These are phyloP conservation scores for Sterna hirundo DNA, from an alignment of 2,113 vertebrate genomes.

Conservation along the genomic window DNA sequence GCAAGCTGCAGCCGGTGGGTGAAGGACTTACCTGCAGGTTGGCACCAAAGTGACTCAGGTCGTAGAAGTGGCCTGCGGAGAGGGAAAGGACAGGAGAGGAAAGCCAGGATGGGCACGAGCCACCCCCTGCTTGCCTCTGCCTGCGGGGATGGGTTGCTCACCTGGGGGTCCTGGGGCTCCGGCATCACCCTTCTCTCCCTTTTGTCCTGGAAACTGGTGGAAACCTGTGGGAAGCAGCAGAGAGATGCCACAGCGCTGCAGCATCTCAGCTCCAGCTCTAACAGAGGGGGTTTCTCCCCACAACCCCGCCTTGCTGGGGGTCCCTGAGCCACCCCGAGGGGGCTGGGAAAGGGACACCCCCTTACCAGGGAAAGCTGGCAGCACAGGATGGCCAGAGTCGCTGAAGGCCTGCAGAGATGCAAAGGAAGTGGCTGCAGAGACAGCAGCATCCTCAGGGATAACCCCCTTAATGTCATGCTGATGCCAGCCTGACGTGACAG, in stretches of 20 bases:
- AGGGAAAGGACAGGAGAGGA: not conserved
- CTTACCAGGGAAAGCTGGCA: conserved; percentile 60
- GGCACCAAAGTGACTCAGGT: not conserved
- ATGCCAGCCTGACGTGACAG: not conserved
- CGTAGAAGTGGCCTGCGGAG: conserved; percentile 61
- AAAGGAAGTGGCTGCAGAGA: not conserved
- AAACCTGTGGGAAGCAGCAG: conserved; percentile 42
- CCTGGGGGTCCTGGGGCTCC: conserved; percentile 78
- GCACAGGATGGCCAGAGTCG: conserved; percentile 43
- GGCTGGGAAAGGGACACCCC: not conserved
- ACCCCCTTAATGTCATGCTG: not conserved
- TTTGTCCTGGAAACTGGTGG: conserved; percentile 74
- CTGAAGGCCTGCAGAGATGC: conserved; percentile 45
- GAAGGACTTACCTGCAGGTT: conserved; percentile 55
- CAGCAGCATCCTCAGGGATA: not conserved
- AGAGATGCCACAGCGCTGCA: not conserved
- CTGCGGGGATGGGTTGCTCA: not conserved
- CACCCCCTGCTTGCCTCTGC: fast-evolving
- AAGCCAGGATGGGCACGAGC: fast-evolving
- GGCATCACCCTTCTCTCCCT: conserved; percentile 79
- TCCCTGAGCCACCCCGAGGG: not conserved
- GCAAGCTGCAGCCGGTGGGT: fast-evolving
- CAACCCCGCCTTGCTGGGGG: not conserved
- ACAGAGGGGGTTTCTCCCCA: fast-evolving
- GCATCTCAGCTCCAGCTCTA: not conserved